Evolutionary conservation across 2,888 invertebrate genomes (phyloP).

Genomic region (Aphidius colemani): DNA sequence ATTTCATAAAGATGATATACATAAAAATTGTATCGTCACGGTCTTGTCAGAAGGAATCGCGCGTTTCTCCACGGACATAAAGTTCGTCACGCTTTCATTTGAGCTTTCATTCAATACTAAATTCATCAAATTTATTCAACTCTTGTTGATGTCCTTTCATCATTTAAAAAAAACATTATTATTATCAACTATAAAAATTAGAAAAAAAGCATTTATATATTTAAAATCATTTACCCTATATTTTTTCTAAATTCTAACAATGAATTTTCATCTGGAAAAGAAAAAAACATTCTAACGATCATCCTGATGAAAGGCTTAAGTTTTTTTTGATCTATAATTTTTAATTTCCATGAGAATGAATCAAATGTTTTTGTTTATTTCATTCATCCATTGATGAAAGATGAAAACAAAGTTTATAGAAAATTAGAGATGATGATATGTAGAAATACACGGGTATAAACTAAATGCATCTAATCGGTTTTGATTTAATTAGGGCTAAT

Average conservation of each 20-base stretch:
- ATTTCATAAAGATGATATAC: too few species aligned
- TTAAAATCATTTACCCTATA: too few species aligned
- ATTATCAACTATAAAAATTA: not conserved
- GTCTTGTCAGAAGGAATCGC: slow-evolving; percentile 29
- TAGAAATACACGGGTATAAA: not conserved
- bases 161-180: not conserved
- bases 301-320: too few species aligned
- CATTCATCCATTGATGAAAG: not conserved
- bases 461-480: slow-evolving; percentile 34
- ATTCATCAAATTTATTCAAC: not conserved
- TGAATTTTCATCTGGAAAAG: too few species aligned
- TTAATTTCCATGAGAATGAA: not conserved
- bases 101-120: not conserved
- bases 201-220: not conserved
- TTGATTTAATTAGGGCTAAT: slow-evolving; percentile 54
- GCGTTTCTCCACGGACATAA: slow-evolving; percentile 14
- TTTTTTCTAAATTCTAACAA: too few species aligned
- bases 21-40: slow-evolving; percentile 30
- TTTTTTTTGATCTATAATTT: too few species aligned
- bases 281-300: too few species aligned
- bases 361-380: not conserved
- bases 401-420: not conserved
- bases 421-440: not conserved
- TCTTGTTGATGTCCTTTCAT: not conserved
- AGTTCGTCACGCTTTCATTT: slow-evolving; percentile 16